Percentiles rank a stretch among this genome's conserved stretches.
These are phyloP conservation scores for Gobius niger DNA, from an alignment of 2,113 vertebrate species.

Conservation along the genomic window DNA sequence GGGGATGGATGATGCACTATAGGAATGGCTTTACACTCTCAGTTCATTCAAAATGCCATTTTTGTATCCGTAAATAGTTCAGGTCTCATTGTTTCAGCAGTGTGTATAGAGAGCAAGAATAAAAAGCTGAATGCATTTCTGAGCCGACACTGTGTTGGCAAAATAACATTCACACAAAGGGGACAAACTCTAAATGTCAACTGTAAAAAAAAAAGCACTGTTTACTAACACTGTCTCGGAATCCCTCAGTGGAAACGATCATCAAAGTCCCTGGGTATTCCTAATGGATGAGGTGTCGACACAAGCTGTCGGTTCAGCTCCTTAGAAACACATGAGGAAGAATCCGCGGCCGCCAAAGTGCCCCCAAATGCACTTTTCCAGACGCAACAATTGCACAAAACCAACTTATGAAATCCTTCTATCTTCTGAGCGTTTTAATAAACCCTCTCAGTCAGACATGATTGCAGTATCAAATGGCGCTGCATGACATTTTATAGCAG, in stretches of 20 bases:
- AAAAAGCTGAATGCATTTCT: neutral
- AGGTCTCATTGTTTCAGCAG: neutral
- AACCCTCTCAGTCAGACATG: conserved; percentile 6
- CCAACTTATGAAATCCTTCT: neutral
- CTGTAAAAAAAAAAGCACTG: conserved; percentile 1
- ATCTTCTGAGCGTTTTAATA: neutral
- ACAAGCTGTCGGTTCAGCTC: conserved; percentile 1
- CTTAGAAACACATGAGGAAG: conserved; percentile 6
- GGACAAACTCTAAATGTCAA: neutral
- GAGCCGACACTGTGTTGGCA: neutral
- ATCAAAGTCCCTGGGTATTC: neutral
- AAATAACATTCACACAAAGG: neutral
- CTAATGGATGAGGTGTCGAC: conserved; percentile 8
- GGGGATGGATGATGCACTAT: too few species aligned
- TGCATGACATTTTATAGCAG: conserved; percentile 13
- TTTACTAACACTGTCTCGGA: conserved; percentile 2
- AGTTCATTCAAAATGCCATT: too few species aligned
- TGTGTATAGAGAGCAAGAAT: neutral
- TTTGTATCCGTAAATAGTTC: neutral
- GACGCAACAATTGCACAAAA: neutral
- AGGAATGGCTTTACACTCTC: too few species aligned
- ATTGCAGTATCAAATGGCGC: conserved; percentile 11
- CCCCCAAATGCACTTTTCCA: conserved; percentile 8
- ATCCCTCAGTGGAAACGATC: neutral
- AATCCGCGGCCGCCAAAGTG: neutral